A percentile compares a stretch with the other conserved stretches of the same genome.
Evolutionary conservation across 2,888 invertebrate genomes (phyloP).

Genomic region (Pyrocoelia pectoralis): DNA sequence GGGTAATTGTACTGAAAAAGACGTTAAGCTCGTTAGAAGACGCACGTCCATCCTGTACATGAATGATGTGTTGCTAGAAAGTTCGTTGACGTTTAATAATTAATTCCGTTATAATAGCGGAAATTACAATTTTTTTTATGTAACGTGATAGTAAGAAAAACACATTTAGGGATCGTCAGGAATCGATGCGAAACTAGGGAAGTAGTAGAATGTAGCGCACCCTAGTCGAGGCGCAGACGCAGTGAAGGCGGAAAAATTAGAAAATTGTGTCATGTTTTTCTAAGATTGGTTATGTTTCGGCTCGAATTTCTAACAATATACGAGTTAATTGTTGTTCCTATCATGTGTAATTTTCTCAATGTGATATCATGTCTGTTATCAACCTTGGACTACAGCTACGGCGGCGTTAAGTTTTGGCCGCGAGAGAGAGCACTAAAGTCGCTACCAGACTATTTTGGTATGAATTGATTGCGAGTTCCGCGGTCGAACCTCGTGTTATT

Average conservation of each 20-base stretch:
- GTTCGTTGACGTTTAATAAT: background rate
- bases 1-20: background rate
- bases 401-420: constrained; percentile 48
- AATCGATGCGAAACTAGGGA: constrained; percentile 24
- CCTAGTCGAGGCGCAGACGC: constrained; percentile 44
- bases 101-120: background rate
- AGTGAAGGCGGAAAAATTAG: constrained; percentile 21
- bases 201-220: constrained; percentile 25
- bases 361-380: constrained; percentile 54
- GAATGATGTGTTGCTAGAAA: background rate
- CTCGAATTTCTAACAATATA: constrained; percentile 43
- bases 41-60: background rate
- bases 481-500: constrained; percentile 48
- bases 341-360: constrained; percentile 52
- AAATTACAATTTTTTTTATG: background rate
- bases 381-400: constrained; percentile 59
- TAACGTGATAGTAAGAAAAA: background rate
- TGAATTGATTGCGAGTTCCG: constrained; percentile 55
- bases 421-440: constrained; percentile 57
- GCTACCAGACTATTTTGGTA: constrained; percentile 58
- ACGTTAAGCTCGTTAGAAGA: background rate
- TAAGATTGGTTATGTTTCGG: constrained; percentile 53
- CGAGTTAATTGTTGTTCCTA: constrained; percentile 48
- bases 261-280: constrained; percentile 37
- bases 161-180: background rate